phyloP scores from a whole-genome alignment of 2,797 vertebrate genomes.

The Emydoidea blandingii region DNA sequence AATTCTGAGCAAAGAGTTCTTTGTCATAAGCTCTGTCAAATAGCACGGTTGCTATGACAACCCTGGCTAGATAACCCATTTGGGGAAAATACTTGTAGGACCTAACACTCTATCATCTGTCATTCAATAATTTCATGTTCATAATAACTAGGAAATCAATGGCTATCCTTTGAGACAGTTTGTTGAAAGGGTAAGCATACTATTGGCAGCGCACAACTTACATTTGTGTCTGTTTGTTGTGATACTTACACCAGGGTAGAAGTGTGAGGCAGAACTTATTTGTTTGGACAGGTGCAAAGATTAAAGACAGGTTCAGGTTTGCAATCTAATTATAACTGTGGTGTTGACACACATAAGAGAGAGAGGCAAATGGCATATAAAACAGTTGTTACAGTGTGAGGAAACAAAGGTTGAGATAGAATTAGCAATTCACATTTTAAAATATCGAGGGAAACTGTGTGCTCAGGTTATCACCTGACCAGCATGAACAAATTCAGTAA shows the following conservation, averaged over 20 bases:
- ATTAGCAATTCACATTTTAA: constrained; percentile 70
- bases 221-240: constrained; percentile 61
- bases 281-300: constrained; percentile 57
- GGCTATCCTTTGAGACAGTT: constrained; percentile 83
- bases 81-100: constrained; percentile 85
- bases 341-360: constrained; percentile 56
- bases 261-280: constrained; percentile 39
- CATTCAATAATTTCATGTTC: constrained; percentile 93
- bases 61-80: constrained; percentile 82
- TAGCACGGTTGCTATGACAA: constrained; percentile 86
- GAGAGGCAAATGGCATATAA: constrained; percentile 58
- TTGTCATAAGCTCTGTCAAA: constrained; percentile 88
- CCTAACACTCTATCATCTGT: constrained; percentile 90
- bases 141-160: constrained; percentile 93
- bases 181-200: constrained; percentile 72
- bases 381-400: constrained; percentile 41
- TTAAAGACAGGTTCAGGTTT: constrained; percentile 66
- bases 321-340: constrained; percentile 62
- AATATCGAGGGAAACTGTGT: constrained; percentile 60
- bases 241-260: neutral
- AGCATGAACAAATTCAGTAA: constrained; percentile 74
- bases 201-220: constrained; percentile 9
- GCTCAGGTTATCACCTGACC: constrained; percentile 61
- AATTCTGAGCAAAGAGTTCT: constrained; percentile 83
- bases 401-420: constrained; percentile 64